Evolutionary conservation across 2,113 vertebrate genomes (phyloP), one percentile per base, ranked within the genome.

Genomic region (Sander vitreus): DNA sequence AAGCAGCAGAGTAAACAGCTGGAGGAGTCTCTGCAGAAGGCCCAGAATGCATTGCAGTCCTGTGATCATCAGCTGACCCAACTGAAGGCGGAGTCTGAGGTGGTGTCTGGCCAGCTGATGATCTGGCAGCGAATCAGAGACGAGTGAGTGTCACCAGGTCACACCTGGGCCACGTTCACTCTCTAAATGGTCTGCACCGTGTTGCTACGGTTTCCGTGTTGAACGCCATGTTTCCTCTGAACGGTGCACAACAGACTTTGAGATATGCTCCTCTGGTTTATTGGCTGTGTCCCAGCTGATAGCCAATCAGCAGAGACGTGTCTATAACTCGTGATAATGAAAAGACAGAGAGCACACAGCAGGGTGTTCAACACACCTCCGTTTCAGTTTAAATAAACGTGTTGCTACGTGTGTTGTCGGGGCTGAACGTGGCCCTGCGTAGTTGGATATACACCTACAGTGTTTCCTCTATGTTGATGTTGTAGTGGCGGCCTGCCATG

Each of bases 41-140:
- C 93, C 85, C 92, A 92, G 53, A 83, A 84, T 76, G 88, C 91
- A 27, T 21, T 95, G 88, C 81, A 21, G 39, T 73, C 47, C 1
- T 94, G 91, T 64, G 88, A 94, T 15, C 48, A 4, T 43, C 90
- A 81, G 65, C 89, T 95, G 59, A 57, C 14, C 13, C 36, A 78
- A 80, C 80, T 95, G 39, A 81, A 50, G 83, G 72, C 33, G 15
- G 83, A 94, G 70, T 78, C 85, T 7, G 87, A 90, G 18, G 75
- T 47, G 0, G 63, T 0, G 0, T 65, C 82, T 0, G 0, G 63
- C 43, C 70, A 63, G 45, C 76, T 93, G 63, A 73, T 65, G 8
- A 45, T 36, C 62, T 94, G 88, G 93, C 89, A 90, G 76, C 66
- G 5, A 1, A 59, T 92, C 53, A 84, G 83, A 87, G 89, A 95